Percentiles rank a stretch among this genome's conserved stretches.
Conservation (phyloP, 2,888 invertebrate species). For the Scaptomyza cyrtandrae region DNA sequence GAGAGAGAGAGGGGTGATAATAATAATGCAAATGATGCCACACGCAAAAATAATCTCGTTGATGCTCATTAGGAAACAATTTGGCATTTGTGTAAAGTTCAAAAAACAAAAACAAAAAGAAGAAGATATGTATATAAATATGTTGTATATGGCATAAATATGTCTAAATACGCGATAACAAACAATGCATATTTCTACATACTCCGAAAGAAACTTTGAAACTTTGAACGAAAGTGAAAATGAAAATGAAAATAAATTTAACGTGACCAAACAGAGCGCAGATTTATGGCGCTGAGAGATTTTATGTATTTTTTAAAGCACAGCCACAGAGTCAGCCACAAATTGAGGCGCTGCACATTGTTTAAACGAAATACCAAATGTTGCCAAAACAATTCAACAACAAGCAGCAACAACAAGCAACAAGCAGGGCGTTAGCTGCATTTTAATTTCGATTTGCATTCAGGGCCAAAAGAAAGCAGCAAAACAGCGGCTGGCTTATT, state of each 20-base stretch:
- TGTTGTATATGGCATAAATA: constrained; percentile 2
- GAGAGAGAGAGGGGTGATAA: background rate
- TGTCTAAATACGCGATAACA: background rate
- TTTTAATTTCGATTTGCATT: constrained; percentile 76
- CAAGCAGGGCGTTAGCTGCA: constrained; percentile 62
- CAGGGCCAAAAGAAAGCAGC: constrained; percentile 73
- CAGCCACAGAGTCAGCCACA: background rate
- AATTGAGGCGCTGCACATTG: constrained; percentile 47
- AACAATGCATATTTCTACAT: constrained; percentile 39
- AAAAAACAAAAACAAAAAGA: background rate
- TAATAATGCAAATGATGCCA: constrained; percentile 29
- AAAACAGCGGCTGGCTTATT: constrained; percentile 67
- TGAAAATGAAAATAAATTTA: constrained; percentile 58
- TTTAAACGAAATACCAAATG: constrained; percentile 47
- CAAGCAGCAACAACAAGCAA: constrained; percentile 7
- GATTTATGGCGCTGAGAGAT: constrained; percentile 57
- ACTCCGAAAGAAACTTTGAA: constrained; percentile 37
- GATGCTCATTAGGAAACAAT: constrained; percentile 41
- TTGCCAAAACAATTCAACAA: constrained; percentile 48
- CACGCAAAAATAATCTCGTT: background rate
- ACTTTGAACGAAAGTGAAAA: constrained; percentile 64
- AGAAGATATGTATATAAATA: background rate
- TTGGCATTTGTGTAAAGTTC: constrained; percentile 25
- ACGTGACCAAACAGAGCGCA: constrained; percentile 58
- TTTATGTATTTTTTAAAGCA: too few species aligned